These are phyloP conservation scores for Yoshiicerus persimilis DNA, from an alignment of 1,140 invertebrate genomes.

Conservation along the genomic window DNA sequence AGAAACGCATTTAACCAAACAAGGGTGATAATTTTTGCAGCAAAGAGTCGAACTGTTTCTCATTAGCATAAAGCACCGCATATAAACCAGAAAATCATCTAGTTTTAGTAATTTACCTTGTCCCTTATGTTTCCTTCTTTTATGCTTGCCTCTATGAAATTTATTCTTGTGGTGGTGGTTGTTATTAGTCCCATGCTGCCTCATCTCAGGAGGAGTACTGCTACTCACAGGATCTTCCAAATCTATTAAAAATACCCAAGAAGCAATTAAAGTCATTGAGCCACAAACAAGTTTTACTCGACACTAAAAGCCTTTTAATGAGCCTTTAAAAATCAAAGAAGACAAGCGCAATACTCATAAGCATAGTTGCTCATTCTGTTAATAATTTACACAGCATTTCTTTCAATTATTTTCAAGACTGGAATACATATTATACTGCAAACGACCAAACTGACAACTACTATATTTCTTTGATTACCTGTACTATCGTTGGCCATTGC, in stretches of 20 bases:
- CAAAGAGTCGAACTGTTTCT: not conserved
- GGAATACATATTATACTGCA: not conserved
- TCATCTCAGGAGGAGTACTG: slow-evolving; percentile 35
- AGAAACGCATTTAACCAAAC: not conserved
- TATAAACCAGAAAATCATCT: not conserved
- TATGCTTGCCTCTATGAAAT: slow-evolving; percentile 45
- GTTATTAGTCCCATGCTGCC: slow-evolving; percentile 35
- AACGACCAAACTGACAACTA: not conserved
- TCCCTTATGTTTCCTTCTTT: slow-evolving; percentile 47
- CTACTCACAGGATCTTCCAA: slow-evolving; percentile 35
- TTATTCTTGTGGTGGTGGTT: slow-evolving; percentile 47
- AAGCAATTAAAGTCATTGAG: not conserved
- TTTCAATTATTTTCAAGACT: not conserved
- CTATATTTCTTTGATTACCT: slow-evolving; percentile 21
- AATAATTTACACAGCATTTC: slow-evolving; percentile 23
- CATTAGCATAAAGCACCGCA: not conserved
- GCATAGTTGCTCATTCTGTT: not conserved
- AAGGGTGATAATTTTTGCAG: not conserved
- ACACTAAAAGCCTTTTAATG: slow-evolving; percentile 24
- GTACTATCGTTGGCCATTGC: slow-evolving; percentile 51
- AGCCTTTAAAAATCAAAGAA: slow-evolving; percentile 4
- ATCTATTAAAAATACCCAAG: slow-evolving; percentile 31
- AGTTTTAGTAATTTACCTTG: slow-evolving; percentile 40
- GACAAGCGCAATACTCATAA: not conserved
- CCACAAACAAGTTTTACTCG: slow-evolving; percentile 6